phyloP scores from a whole-genome alignment of 2,888 invertebrate species.

The Melanchra persicariae region DNA sequence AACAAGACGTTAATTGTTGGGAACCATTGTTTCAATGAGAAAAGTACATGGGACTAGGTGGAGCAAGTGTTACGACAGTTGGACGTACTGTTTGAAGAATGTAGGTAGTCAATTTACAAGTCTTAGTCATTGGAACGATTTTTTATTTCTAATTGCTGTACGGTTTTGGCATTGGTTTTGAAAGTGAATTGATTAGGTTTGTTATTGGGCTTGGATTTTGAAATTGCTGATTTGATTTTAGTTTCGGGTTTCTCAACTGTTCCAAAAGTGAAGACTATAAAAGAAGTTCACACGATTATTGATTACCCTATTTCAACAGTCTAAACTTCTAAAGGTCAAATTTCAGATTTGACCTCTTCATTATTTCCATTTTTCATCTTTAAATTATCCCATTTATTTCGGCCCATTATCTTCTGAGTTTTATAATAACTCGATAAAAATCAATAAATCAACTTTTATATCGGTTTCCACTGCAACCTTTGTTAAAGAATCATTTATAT shows the following conservation, averaged over 20 bases:
- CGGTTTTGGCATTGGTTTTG: slow-evolving; percentile 15
- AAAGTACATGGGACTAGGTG: slow-evolving; percentile 60
- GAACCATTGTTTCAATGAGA: slow-evolving; percentile 68
- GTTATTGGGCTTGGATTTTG: slow-evolving; percentile 15
- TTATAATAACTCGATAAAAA: not conserved
- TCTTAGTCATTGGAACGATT: slow-evolving; percentile 35
- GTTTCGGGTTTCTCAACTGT: not conserved
- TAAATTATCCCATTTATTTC: too few species aligned
- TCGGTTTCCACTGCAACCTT: slow-evolving; percentile 19
- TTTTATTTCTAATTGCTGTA: slow-evolving; percentile 34
- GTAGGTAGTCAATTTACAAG: slow-evolving; percentile 46
- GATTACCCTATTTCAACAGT: not conserved
- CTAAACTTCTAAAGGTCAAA: not conserved
- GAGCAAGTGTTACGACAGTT: slow-evolving; percentile 67
- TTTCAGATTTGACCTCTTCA: not conserved
- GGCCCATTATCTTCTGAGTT: not conserved
- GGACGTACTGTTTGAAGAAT: slow-evolving; percentile 58
- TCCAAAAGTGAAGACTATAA: not conserved
- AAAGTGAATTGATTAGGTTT: slow-evolving; percentile 46
- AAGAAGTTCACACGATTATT: not conserved
- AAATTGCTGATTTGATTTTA: not conserved
- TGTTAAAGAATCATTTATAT: slow-evolving; percentile 35
- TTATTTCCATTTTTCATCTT: not conserved
- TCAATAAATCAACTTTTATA: slow-evolving; percentile 5
- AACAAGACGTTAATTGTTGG: slow-evolving; percentile 67